These are phyloP conservation scores for Lepidocolaptes lacrymiger DNA, from an alignment of 2,797 vertebrate species.

Conservation along the genomic window DNA sequence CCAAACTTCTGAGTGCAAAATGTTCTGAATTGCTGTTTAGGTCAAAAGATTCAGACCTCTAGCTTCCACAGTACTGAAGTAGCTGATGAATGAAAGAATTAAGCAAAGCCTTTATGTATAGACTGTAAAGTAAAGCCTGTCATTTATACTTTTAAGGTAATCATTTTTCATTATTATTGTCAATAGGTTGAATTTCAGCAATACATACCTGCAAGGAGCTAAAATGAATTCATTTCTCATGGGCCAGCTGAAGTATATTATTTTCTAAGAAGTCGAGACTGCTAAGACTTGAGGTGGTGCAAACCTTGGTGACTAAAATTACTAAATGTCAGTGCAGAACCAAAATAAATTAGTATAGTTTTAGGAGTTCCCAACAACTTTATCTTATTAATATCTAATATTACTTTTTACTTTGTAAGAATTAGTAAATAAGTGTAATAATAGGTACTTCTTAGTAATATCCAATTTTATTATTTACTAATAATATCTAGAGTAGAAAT, in stretches of 20 bases:
- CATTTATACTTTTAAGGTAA: background rate
- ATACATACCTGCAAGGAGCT: background rate
- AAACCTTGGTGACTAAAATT: background rate
- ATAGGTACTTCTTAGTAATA: background rate
- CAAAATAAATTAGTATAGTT: background rate
- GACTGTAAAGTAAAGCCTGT: background rate
- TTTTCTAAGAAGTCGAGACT: background rate
- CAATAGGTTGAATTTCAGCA: background rate
- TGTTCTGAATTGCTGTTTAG: background rate
- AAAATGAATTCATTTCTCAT: background rate
- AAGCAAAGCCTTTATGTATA: background rate
- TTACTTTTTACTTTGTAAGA: background rate
- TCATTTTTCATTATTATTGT: background rate
- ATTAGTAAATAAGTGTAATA: background rate
- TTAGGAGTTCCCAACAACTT: background rate
- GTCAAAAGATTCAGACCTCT: background rate
- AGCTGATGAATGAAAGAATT: slow-evolving; percentile 8
- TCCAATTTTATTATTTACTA: background rate
- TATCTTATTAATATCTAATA: background rate
- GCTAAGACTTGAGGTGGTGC: background rate
- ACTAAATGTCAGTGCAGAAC: background rate
- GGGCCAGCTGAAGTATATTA: background rate
- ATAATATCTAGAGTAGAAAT: background rate
- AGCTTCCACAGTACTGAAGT: background rate
- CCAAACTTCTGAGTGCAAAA: background rate